A percentile compares a stretch with the other conserved stretches of the same genome.
Conservation (phyloP, 2,113 vertebrate species). For the Toxostoma redivivum region DNA sequence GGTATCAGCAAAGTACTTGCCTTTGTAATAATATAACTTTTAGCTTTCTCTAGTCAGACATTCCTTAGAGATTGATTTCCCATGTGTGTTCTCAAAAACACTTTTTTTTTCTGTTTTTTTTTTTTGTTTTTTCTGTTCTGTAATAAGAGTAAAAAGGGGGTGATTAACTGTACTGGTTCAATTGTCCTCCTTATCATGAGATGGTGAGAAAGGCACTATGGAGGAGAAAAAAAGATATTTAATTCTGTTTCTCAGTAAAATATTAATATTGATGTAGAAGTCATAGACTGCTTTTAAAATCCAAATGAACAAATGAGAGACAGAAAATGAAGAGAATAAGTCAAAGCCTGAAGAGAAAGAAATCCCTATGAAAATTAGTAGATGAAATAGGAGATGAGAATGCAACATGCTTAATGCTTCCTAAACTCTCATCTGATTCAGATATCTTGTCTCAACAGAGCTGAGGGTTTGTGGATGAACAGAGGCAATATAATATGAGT, state of each 20-base stretch:
- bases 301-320: neutral
- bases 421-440: neutral
- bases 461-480: neutral
- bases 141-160: neutral
- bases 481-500: rapidly evolving
- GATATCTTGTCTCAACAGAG: neutral
- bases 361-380: neutral
- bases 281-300: neutral
- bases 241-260: neutral
- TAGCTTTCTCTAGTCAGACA: neutral
- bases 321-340: neutral
- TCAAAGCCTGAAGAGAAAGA: neutral
- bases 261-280: neutral
- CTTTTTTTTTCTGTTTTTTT: neutral
- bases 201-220: neutral
- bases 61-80: neutral
- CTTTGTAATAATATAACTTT: neutral
- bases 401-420: neutral
- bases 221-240: neutral
- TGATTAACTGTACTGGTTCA: neutral
- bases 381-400: neutral
- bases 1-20: neutral
- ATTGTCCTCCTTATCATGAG: neutral
- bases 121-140: neutral
- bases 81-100: neutral